A percentile compares a stretch with the other conserved stretches of the same genome.
Conservation (phyloP, 2,888 invertebrate species). For the Pandemis corylana region DNA sequence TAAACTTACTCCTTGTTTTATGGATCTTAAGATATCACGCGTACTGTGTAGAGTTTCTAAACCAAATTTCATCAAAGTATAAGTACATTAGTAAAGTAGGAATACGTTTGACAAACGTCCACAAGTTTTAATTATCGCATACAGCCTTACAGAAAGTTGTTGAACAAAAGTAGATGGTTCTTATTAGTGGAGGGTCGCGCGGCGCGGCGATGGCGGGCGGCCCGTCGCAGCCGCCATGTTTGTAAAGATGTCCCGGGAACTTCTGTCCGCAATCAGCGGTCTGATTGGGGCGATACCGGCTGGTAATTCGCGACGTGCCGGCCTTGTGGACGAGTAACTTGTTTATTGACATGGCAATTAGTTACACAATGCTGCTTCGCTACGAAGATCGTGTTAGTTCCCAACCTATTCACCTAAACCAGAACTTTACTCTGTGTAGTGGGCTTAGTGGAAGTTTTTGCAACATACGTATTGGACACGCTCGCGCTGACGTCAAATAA, state of each 20-base stretch:
- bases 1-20: background rate
- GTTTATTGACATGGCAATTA: background rate
- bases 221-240: background rate
- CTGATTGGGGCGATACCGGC: background rate
- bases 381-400: background rate
- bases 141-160: too few species aligned
- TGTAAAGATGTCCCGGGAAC: background rate
- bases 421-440: too few species aligned
- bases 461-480: too few species aligned
- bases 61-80: background rate
- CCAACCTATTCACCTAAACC: too few species aligned
- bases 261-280: constrained; percentile 1
- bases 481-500: too few species aligned
- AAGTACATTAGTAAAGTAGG: too few species aligned
- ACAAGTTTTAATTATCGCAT: too few species aligned
- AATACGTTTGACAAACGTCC: too few species aligned
- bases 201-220: background rate
- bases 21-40: background rate
- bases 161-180: too few species aligned
- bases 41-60: background rate
- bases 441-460: too few species aligned
- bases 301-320: constrained; percentile 5
- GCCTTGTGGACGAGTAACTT: background rate
- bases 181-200: background rate
- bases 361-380: background rate